Base-by-base conservation (phyloP, 1,140 invertebrate species). In the Drosophila leontia region DNA sequence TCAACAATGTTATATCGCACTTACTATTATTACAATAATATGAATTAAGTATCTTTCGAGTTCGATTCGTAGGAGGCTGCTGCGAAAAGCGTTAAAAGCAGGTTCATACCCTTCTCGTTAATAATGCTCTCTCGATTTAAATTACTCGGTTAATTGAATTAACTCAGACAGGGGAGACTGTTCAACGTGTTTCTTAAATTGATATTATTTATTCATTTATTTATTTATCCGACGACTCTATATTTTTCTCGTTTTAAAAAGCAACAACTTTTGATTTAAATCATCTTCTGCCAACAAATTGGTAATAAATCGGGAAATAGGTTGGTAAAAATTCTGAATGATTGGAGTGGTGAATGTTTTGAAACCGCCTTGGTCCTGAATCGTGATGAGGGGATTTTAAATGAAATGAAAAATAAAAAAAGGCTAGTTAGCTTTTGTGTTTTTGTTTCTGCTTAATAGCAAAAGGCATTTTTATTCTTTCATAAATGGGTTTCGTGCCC, bases 391-490 rank as follows among this genome's bases (percentile, higher is more conserved):
- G 29, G 19, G 0, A 55, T 19, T 48, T 11, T 32, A 67, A 61
- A 65, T 23, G 6, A 32, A 32, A 47, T 6, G 12, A 39, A 45
- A 55, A 53, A 62, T 48, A 29, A 75, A 78, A 78, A 62, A 56
- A 34, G 7, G 29, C 41, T 23, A 32, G 26, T 42, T 26, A 4
- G 34, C 13, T 39, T 75, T 67, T 64, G 50, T 50, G 64, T 82
- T 72, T 72, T 69, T 51, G 57, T 70, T 83, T 80, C 76, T 85
- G 79, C 81, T 65, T 58, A 19, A 41, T 61, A 87, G 70, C 83
- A 86, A 86, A 76, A 86, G 80, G 83, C 84, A 74, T 87, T 81
- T 55, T 83, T 88, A 70, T 87, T 68, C 41, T 79, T 88, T 88
- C 68, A 75, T 82, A 51, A 63, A 58, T 65, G 56, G 50, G 35